phyloP scores from a whole-genome alignment of 2,888 invertebrate genomes.

The Chymomyza procnemis region DNA sequence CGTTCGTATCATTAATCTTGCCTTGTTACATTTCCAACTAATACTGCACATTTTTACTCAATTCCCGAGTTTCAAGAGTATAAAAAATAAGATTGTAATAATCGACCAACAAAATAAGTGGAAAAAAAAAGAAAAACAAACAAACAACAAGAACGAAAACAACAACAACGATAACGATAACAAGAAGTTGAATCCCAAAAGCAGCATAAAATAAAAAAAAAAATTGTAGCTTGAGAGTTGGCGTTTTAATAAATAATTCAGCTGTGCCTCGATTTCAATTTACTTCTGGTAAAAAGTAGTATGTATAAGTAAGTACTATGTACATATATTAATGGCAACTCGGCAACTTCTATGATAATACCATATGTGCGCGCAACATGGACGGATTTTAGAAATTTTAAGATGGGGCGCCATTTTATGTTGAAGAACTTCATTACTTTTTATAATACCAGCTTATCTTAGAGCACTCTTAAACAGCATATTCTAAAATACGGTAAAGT shows the following conservation, averaged over 20 bases:
- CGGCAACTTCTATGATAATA: background rate
- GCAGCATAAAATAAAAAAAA: background rate
- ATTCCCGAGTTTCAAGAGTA: background rate
- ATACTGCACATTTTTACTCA: background rate
- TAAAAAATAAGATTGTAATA: background rate
- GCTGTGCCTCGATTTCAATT: conserved; percentile 40
- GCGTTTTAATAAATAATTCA: conserved; percentile 66
- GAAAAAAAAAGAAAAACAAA: background rate
- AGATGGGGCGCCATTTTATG: too few relatives aligned
- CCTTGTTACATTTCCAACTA: too few relatives aligned
- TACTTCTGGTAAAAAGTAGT: background rate
- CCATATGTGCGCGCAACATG: background rate
- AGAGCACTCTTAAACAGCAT: too few relatives aligned
- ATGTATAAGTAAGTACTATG: background rate
- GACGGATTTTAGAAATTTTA: too few relatives aligned
- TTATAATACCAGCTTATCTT: too few relatives aligned
- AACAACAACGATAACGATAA: background rate
- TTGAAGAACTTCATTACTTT: too few relatives aligned
- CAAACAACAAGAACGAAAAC: background rate
- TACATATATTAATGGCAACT: background rate
- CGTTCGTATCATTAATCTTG: too few relatives aligned
- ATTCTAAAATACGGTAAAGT: too few relatives aligned
- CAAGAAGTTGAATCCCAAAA: background rate
- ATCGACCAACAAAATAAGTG: background rate
- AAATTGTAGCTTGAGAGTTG: background rate